phyloP scores from a whole-genome alignment of 1,140 invertebrate species.

The Alviniconcha marisindica region DNA sequence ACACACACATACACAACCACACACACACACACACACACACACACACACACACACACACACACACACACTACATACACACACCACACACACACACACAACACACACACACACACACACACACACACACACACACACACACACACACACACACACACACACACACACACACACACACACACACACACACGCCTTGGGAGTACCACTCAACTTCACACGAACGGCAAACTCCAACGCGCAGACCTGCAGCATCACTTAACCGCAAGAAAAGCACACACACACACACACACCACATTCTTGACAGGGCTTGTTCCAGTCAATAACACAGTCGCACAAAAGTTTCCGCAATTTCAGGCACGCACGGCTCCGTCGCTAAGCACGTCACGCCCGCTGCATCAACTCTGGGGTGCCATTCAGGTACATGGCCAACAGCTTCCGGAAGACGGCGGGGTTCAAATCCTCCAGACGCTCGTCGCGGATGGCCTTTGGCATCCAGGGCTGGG shows the following conservation, averaged over 20 bases:
- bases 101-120: background rate
- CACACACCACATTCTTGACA: background rate
- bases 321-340: background rate
- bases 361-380: background rate
- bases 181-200: no score
- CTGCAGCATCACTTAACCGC: background rate
- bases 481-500: constrained; percentile 63
- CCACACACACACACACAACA: no score
- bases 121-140: background rate
- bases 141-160: background rate
- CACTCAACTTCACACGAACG: no score
- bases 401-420: constrained; percentile 83
- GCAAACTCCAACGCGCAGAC: background rate
- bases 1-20: background rate
- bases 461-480: constrained; percentile 81
- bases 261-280: background rate
- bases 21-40: background rate
- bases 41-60: background rate
- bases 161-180: constrained; percentile 11
- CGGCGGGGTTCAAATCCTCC: constrained; percentile 85
- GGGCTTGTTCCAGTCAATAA: background rate
- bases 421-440: constrained; percentile 86
- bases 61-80: background rate
- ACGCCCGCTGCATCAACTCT: constrained; percentile 11
- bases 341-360: no score